These are phyloP conservation scores for Micrasema minimum DNA, from an alignment of 1,140 invertebrate genomes.

Conservation along the genomic window DNA sequence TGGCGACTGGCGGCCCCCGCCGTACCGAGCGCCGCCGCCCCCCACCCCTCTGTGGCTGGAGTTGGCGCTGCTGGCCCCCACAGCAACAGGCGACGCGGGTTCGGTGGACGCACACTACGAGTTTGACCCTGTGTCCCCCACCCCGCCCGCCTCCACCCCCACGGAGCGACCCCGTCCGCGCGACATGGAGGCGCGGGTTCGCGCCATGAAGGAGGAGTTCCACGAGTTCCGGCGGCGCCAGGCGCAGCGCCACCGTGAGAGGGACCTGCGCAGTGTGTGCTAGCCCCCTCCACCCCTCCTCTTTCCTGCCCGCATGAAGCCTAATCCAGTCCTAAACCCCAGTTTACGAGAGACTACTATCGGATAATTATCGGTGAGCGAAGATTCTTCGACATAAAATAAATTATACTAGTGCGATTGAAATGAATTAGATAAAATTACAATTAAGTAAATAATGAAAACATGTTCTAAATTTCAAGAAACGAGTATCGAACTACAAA, in stretches of 20 bases:
- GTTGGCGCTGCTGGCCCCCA: conserved; percentile 63
- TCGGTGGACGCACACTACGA: conserved; percentile 96
- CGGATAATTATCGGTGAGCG: conserved; percentile 31
- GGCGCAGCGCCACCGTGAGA: conserved; percentile 75
- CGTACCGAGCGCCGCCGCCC: conserved; percentile 77
- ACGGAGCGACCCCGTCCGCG: conserved; percentile 75
- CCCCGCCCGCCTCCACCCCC: conserved; percentile 80
- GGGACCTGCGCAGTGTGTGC: conserved; percentile 81
- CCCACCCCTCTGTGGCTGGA: conserved; percentile 64
- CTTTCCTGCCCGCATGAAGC: conserved; percentile 8
- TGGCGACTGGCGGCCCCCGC: conserved; percentile 79
- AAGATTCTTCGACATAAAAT: conserved; percentile 39
- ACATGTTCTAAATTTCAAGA: conserved; percentile 51
- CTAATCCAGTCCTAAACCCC: not conserved
- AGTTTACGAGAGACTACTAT: conserved; percentile 20
- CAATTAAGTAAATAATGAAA: conserved; percentile 49
- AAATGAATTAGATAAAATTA: conserved; percentile 41
- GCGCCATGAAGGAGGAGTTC: conserved; percentile 96
- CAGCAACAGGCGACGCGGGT: conserved; percentile 75
- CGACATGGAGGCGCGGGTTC: conserved; percentile 89
- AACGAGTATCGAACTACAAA: conserved; percentile 49
- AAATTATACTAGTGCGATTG: conserved; percentile 41
- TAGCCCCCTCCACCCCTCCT: conserved; percentile 59
- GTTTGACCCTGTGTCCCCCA: conserved; percentile 78
- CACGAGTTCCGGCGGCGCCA: conserved; percentile 90